Percentiles rank a stretch among this genome's conserved stretches.
These are phyloP conservation scores for Saccopteryx leptura DNA, from an alignment of 2,113 vertebrate genomes.

Conservation along the genomic window DNA sequence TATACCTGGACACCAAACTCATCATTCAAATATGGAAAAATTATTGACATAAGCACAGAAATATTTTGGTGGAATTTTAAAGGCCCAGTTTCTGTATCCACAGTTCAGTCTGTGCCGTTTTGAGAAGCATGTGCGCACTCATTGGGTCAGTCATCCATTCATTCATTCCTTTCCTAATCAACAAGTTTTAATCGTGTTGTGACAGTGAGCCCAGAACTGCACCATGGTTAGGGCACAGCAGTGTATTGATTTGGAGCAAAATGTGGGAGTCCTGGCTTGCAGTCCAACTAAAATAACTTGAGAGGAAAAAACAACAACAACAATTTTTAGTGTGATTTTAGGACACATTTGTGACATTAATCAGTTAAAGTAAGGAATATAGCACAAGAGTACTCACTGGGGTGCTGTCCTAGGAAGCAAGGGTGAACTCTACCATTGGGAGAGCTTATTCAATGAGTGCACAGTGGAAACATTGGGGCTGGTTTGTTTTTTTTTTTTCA, in stretches of 20 bases:
- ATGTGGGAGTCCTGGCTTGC: accelerated
- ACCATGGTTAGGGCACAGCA: accelerated
- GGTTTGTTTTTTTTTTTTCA: background rate
- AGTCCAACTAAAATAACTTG: background rate
- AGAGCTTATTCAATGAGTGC: background rate
- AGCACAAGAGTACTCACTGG: accelerated
- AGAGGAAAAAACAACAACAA: background rate
- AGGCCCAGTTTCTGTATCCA: background rate
- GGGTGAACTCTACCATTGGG: accelerated
- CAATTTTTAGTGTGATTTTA: too few relatives aligned
- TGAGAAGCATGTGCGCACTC: accelerated
- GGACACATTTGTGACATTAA: background rate
- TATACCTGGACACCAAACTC: background rate
- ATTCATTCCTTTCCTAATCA: background rate
- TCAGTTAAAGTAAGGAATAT: background rate
- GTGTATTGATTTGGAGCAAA: background rate
- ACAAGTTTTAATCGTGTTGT: background rate
- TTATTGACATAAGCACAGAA: background rate
- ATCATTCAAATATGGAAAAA: background rate
- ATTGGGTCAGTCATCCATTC: too few relatives aligned
- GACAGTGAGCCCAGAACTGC: background rate
- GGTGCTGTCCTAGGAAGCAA: background rate
- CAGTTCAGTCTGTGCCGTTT: background rate
- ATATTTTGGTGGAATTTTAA: background rate
- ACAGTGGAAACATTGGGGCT: accelerated